Evolutionary conservation across 2,113 vertebrate genomes (phyloP), one percentile per base, ranked within the genome.

Genomic region (Arizona elegans): DNA sequence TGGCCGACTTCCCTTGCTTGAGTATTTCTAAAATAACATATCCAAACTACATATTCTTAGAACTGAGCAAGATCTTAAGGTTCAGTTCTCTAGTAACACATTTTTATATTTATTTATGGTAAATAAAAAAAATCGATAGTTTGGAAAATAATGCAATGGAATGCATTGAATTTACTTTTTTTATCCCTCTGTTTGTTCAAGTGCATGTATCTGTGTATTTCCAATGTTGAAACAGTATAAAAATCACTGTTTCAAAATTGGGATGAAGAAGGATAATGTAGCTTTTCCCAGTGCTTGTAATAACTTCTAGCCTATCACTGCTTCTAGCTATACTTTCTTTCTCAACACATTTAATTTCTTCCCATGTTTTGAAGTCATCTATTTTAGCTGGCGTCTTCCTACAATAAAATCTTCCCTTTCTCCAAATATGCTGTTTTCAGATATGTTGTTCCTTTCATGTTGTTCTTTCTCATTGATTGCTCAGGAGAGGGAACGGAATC

Each of bases 301-400:
- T 93, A 93, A 65, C 19, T 54, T 3, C 58, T 24, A n/a, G 89
- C 3, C 33, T 94, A 26, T 33, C 29, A 43, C 59, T 88, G 53
- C 86, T 89, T 85, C 65, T 93, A 87, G 90, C 65, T 89, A 1
- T 13, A 88, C 4, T 92, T 93, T 90, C 19, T 8, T 93, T 85
- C 21, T 89, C 26, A 1, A 15, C 43, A 55, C n/a, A 91, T 89
- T n/a, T 88, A 0, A 2, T 87, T 3, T 89, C 8, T 91, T 95
- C 90, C 90, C 33, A 89, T 17, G 55, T 43, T 33, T 23, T 92
- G 24, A 17, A 92, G 92, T 56, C 33, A 59, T 92, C 7, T 52
- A 1, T 52, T 95, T 24, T 88, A 87, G 24, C 1, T 90, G 5
- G 3, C 92, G 94, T 92, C 43, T 85, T 92, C 9, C 70, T 38